These are phyloP conservation scores for Leptopilina clavipes DNA, from an alignment of 1,140 invertebrate genomes.

Conservation along the genomic window DNA sequence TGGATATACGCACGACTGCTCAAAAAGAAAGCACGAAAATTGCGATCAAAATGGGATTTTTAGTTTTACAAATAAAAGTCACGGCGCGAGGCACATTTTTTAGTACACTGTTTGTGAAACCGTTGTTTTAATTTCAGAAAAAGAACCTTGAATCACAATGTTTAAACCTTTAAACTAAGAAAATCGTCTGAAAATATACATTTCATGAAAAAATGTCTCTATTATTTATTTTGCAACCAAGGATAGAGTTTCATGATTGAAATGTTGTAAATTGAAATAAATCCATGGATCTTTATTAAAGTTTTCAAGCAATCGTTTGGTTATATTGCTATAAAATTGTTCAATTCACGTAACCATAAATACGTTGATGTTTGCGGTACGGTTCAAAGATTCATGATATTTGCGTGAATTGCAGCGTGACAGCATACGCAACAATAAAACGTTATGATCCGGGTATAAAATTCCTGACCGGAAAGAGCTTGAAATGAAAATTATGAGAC, in stretches of 20 bases:
- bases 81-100: too few relatives aligned
- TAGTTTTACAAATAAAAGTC: too few relatives aligned
- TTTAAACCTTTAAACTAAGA: too few relatives aligned
- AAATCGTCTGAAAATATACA: too few relatives aligned
- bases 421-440: background rate
- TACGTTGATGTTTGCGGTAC: constrained; percentile 15
- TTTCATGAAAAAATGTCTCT: too few relatives aligned
- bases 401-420: constrained; percentile 3
- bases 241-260: background rate
- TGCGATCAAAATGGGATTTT: too few relatives aligned
- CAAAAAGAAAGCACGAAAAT: too few relatives aligned
- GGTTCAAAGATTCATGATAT: constrained; percentile 26
- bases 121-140: background rate
- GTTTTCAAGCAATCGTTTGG: background rate
- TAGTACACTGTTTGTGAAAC: background rate
- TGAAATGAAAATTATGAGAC: background rate
- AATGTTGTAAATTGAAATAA: background rate
- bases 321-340: background rate
- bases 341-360: constrained; percentile 17
- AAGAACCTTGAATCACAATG: background rate
- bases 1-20: too few relatives aligned
- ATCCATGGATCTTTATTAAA: background rate
- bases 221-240: background rate
- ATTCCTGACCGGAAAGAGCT: background rate
- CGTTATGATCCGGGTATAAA: constrained; percentile 4